Base-by-base conservation (phyloP, 1,140 invertebrate species). In the Aricia agestis region DNA sequence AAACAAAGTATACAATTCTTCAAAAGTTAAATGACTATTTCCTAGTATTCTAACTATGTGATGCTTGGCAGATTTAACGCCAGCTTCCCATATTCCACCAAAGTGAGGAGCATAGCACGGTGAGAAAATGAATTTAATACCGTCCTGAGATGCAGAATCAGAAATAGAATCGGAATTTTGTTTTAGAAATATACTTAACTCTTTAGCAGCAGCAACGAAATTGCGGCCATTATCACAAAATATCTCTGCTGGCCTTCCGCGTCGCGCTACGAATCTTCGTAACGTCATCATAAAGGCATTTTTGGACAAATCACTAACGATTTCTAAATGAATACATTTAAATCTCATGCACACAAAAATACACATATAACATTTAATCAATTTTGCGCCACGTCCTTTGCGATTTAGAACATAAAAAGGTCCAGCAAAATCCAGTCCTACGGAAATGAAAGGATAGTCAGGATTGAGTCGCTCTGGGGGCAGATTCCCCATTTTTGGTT, bases 281-380 rank as follows among this genome's bases (percentile, higher is more conserved):
- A 69, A 71, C 3, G 72, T 74, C 68, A 76, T 72, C 42, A 79
- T 75, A 72, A 77, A 78, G 15, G 76, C 76, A 11, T 79, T 74
- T 45, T 78, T 79, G 18, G 75, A 71, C 10, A 82, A 42, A 58
- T 75, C 76, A 63, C 71, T 74, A 5, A 79, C 76, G 9, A 69
- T 73, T 72, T 79, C 78, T 15, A 78, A 65, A 67, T 79, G 80
- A 6, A 78, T 19, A 61, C 75, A 78, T 66, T 79, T 82, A 65
- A 71, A 78, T 18, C 74, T 61, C 17, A 82, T 52, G 69, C 76
- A 82, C 17, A 82, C 71, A 71, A 82, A 82, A 36, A 82, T 18
- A 67, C 78, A 79, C 31, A 78, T 45, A 59, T 81, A 76, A 71
- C 70, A 69, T 68, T 80, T 80, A 9, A 72, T 52, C 69, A 78